phyloP scores from a whole-genome alignment of 1,140 invertebrate genomes.

The Latrodectus geometricus region DNA sequence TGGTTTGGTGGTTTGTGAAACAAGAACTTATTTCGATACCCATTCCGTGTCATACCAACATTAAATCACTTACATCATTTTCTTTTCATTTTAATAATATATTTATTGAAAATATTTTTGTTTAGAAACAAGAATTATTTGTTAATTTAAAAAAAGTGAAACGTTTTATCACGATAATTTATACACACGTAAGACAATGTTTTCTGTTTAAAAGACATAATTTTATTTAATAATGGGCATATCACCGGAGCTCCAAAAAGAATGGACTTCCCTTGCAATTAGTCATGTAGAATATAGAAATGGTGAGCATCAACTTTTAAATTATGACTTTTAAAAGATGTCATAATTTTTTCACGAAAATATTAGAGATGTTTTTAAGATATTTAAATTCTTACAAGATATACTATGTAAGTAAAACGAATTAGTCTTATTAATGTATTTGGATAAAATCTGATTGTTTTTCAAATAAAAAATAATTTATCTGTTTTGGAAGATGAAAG shows the following conservation, averaged over 20 bases:
- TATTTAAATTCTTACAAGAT: neutral
- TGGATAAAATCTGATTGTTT: neutral
- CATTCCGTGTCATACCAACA: too few species aligned
- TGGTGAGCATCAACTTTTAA: neutral
- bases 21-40: too few species aligned
- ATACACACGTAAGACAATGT: too few species aligned
- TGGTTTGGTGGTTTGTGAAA: too few species aligned
- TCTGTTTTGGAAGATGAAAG: too few species aligned
- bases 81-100: too few species aligned
- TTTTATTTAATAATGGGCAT: neutral
- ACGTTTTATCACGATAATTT: too few species aligned
- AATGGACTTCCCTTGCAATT: constrained; percentile 81
- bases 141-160: too few species aligned
- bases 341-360: neutral
- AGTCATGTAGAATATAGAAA: constrained; percentile 84
- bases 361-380: neutral
- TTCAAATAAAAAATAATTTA: neutral
- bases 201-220: too few species aligned
- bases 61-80: too few species aligned
- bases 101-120: too few species aligned
- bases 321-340: neutral
- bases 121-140: too few species aligned
- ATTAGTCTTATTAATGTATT: neutral
- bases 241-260: neutral
- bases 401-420: neutral